A percentile compares a stretch with the other conserved stretches of the same genome.
These are phyloP conservation scores for Chironomus riparius DNA, from an alignment of 2,888 invertebrate species.

Conservation along the genomic window DNA sequence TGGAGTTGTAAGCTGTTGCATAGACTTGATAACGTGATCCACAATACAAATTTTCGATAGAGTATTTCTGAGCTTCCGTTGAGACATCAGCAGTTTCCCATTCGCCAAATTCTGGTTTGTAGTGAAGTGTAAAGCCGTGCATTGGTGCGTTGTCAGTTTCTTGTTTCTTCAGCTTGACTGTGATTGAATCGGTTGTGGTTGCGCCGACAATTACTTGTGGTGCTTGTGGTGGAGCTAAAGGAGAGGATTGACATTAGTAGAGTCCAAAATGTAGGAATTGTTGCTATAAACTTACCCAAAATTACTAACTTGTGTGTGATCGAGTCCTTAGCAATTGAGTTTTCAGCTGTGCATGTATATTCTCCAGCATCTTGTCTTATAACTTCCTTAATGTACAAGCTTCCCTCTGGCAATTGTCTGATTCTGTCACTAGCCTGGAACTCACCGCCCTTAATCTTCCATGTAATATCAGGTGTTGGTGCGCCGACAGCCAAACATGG, in stretches of 20 bases:
- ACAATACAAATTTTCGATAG: conserved; percentile 79
- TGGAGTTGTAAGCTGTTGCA: conserved; percentile 85
- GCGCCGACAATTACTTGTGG: conserved; percentile 64
- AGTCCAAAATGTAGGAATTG: not conserved
- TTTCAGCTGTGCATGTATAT: conserved; percentile 88
- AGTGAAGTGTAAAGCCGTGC: conserved; percentile 84
- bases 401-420: conserved; percentile 79
- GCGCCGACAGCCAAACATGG: conserved; percentile 89
- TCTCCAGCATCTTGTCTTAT: conserved; percentile 86
- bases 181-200: conserved; percentile 66
- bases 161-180: conserved; percentile 61
- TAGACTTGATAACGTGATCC: conserved; percentile 91
- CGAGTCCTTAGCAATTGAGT: conserved; percentile 85
- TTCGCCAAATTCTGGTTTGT: conserved; percentile 90
- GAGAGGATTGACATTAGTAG: not conserved
- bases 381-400: conserved; percentile 81
- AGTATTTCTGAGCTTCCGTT: conserved; percentile 70
- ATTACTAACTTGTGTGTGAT: conserved; percentile 84
- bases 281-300: conserved; percentile 49
- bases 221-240: conserved; percentile 61
- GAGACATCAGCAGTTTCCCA: conserved; percentile 82
- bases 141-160: conserved; percentile 77
- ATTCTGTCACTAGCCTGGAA: conserved; percentile 74
- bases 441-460: conserved; percentile 59
- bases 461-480: conserved; percentile 56